phyloP scores from a whole-genome alignment of 2,888 invertebrate genomes.

The Ectemnius continuus region DNA sequence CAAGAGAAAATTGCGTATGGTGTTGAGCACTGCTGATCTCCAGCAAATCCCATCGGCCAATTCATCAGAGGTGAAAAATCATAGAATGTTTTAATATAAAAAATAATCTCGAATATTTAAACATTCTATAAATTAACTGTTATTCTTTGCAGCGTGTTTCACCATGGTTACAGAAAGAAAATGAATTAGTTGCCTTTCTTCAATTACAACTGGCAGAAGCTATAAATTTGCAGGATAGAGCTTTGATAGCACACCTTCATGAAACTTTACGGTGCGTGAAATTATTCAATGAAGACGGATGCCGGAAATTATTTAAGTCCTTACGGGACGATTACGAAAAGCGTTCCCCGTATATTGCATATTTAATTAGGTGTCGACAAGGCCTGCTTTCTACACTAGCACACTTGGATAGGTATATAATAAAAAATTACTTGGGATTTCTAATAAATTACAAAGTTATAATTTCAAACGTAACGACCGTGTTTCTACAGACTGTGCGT shows the following conservation, averaged over 20 bases:
- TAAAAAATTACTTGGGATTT: not conserved
- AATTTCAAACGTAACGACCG: not conserved
- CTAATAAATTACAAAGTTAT: too few species aligned
- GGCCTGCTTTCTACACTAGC: constrained; percentile 87
- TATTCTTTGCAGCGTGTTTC: constrained; percentile 70
- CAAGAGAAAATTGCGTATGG: constrained; percentile 93
- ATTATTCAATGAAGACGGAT: constrained; percentile 85
- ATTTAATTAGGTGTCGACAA: constrained; percentile 89
- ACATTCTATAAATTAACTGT: not conserved
- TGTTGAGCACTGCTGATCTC: constrained; percentile 92
- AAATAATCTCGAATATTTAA: not conserved
- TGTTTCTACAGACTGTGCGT: constrained; percentile 78
- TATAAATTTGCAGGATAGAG: constrained; percentile 87
- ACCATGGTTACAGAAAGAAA: constrained; percentile 75
- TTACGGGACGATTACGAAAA: constrained; percentile 87
- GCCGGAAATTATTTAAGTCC: constrained; percentile 86
- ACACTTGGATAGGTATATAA: constrained; percentile 82
- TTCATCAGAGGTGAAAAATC: constrained; percentile 66
- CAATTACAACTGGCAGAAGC: constrained; percentile 90
- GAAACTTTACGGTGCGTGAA: constrained; percentile 90
- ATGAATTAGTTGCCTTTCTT: constrained; percentile 83
- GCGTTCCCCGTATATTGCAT: constrained; percentile 89
- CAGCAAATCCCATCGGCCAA: constrained; percentile 81
- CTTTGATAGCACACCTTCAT: constrained; percentile 88
- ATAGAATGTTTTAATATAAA: not conserved